Evolutionary conservation across 2,888 invertebrate genomes (phyloP).

Genomic region (Eupeodes luniger): DNA sequence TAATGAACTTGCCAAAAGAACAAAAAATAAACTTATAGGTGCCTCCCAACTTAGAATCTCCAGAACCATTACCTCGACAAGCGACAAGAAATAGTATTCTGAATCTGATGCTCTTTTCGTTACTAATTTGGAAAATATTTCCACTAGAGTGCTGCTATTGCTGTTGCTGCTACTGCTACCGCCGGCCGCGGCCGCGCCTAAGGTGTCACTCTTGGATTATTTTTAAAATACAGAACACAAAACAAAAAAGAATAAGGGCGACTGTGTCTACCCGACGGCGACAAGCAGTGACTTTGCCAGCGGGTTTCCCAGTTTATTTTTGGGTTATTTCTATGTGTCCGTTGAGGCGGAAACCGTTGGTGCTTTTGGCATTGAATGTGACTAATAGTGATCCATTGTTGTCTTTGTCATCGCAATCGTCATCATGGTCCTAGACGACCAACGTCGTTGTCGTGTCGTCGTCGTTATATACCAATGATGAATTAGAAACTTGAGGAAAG

Average conservation of each 20-base stretch:
- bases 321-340: conserved; percentile 9
- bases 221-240: conserved; percentile 36
- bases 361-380: conserved; percentile 66
- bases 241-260: conserved; percentile 53
- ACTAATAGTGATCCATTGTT: conserved; percentile 41
- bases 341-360: conserved; percentile 30
- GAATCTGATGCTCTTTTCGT: conserved; percentile 19
- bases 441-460: not conserved
- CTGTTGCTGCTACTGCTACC: too few species aligned
- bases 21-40: conserved; percentile 7
- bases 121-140: conserved; percentile 63
- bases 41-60: conserved; percentile 2
- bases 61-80: conserved; percentile 16
- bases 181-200: conserved; percentile 20
- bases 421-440: not conserved
- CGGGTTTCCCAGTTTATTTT: conserved; percentile 62
- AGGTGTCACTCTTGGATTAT: conserved; percentile 72
- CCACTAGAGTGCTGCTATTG: conserved; percentile 18
- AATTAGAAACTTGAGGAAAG: not conserved
- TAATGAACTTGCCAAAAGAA: conserved; percentile 61
- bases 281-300: not conserved
- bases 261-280: conserved; percentile 53
- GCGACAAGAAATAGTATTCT: not conserved
- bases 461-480: not conserved
- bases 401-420: not conserved